Conservation (phyloP, 1,140 invertebrate species). For the Lucilia cuprina region DNA sequence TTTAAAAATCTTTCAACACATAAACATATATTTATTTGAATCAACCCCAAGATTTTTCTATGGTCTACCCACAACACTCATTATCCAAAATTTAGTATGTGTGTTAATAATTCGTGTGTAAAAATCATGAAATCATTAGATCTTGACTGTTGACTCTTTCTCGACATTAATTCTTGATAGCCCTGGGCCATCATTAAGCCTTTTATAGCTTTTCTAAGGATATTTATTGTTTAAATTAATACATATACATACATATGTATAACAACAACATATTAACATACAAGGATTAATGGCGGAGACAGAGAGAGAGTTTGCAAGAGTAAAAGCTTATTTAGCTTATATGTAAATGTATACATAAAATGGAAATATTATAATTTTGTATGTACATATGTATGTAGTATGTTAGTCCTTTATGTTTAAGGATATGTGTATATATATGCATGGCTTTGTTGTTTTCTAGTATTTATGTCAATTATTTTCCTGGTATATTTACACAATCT, state of each 20-base stretch:
- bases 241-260: too few relatives aligned
- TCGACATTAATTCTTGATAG: neutral
- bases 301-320: too few relatives aligned
- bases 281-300: too few relatives aligned
- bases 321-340: too few relatives aligned
- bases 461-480: neutral
- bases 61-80: neutral
- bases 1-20: neutral
- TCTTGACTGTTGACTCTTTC: neutral
- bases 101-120: neutral
- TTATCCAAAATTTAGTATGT: neutral
- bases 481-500: neutral
- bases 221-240: neutral
- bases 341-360: neutral
- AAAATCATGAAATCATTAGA: neutral
- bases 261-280: too few relatives aligned
- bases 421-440: neutral
- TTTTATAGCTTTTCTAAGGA: neutral
- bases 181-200: neutral
- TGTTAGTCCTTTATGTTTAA: neutral
- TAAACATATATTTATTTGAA: neutral
- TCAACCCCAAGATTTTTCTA: neutral
- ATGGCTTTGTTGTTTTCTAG: neutral
- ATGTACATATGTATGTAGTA: neutral
- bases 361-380: neutral